Percentiles rank a stretch among this genome's conserved stretches.
These are phyloP conservation scores for Steinernema feltiae DNA, from an alignment of 1,140 invertebrate genomes.

Conservation along the genomic window DNA sequence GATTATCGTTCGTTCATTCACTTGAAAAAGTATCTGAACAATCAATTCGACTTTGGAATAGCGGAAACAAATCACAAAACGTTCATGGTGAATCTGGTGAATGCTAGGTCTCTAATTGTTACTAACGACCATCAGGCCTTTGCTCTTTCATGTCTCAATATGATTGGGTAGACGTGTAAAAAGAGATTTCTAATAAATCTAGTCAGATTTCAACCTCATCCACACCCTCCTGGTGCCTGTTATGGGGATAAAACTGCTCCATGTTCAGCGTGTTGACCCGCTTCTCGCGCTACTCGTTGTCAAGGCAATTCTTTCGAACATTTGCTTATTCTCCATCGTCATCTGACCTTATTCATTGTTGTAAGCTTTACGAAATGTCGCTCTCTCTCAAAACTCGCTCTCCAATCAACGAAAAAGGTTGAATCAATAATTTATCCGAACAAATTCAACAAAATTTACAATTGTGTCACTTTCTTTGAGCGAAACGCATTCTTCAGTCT, in stretches of 20 bases:
- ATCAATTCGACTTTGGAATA: neutral
- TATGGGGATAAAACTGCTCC: too few relatives aligned
- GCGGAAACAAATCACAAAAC: neutral
- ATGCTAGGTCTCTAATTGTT: neutral
- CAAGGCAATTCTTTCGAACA: too few relatives aligned
- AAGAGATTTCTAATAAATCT: neutral
- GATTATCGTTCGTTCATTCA: neutral
- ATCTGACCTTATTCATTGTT: too few relatives aligned
- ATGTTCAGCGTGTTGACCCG: too few relatives aligned
- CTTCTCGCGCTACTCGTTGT: too few relatives aligned
- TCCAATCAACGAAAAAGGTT: too few relatives aligned
- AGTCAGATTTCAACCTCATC: neutral
- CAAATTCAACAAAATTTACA: too few relatives aligned
- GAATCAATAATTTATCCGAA: too few relatives aligned
- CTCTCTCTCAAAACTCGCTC: too few relatives aligned
- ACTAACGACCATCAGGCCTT: neutral
- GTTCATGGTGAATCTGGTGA: neutral
- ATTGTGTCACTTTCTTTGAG: neutral
- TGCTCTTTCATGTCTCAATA: neutral
- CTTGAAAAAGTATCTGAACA: neutral
- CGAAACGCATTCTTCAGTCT: neutral
- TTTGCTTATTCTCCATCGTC: too few relatives aligned
- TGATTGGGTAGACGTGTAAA: neutral
- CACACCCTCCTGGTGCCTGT: too few relatives aligned
- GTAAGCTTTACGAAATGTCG: too few relatives aligned